Percentiles rank a stretch among this genome's conserved stretches.
Conservation (phyloP, 2,888 invertebrate genomes). For the Parnassius mnemosyne region DNA sequence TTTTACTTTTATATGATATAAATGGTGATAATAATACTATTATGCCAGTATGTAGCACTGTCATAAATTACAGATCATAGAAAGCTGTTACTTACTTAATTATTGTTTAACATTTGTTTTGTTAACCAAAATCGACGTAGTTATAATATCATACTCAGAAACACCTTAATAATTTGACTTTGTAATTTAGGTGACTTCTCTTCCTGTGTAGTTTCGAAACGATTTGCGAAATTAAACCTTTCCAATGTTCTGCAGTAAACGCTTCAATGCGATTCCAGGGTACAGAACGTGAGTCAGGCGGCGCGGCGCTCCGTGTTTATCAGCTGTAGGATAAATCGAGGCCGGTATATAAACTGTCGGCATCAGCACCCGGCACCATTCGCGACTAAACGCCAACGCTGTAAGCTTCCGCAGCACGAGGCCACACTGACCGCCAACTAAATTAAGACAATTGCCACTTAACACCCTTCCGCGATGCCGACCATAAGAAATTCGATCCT, state of each 20-base stretch:
- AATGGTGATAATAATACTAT: too few relatives aligned
- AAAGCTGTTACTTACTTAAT: too few relatives aligned
- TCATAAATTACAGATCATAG: too few relatives aligned
- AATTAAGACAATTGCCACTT: conserved; percentile 8
- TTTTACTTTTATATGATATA: too few relatives aligned
- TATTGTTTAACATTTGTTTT: too few relatives aligned
- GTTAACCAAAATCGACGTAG: too few relatives aligned
- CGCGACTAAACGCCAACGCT: too few relatives aligned
- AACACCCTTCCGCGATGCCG: conserved; percentile 71
- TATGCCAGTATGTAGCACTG: too few relatives aligned
- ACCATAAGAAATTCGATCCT: conserved; percentile 43
- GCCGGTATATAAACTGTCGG: conserved; percentile 74
- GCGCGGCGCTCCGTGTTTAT: conserved; percentile 53
- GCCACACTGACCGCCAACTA: too few relatives aligned
- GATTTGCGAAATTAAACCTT: conserved; percentile 24
- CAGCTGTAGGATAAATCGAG: conserved; percentile 74
- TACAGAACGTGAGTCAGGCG: conserved; percentile 69
- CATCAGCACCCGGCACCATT: conserved; percentile 70
- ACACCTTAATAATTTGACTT: too few relatives aligned
- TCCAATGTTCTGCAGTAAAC: conserved; percentile 31
- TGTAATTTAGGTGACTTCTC: conserved; percentile 2
- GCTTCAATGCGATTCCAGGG: conserved; percentile 58
- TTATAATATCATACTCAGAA: too few relatives aligned
- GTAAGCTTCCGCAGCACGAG: too few relatives aligned
- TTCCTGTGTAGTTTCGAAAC: conserved; percentile 6